These are phyloP conservation scores for Dioctria linearis DNA, from an alignment of 2,888 invertebrate species.

Conservation along the genomic window DNA sequence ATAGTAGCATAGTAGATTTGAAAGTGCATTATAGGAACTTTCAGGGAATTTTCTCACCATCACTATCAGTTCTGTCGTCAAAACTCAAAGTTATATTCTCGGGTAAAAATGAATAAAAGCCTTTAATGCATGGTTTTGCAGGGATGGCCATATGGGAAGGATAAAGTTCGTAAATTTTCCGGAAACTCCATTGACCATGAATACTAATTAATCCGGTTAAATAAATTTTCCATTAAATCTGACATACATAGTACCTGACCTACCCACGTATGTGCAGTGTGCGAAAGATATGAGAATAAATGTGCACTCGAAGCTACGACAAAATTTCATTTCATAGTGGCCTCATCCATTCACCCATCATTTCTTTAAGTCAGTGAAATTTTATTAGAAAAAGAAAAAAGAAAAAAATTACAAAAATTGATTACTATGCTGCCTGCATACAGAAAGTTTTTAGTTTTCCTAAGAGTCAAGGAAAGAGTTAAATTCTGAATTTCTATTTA, in stretches of 20 bases:
- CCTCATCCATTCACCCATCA: too few species aligned
- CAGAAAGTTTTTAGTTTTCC: too few species aligned
- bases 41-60: conserved; percentile 7
- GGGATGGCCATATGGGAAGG: conserved; percentile 39
- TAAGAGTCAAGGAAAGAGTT: too few species aligned
- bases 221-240: conserved; percentile 61
- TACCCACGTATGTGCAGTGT: conserved; percentile 44
- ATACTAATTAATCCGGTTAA: conserved; percentile 61
- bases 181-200: conserved; percentile 60
- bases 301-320: conserved; percentile 53
- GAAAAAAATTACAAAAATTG: too few species aligned
- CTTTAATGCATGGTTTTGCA: conserved; percentile 45
- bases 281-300: conserved; percentile 60
- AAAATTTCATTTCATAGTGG: conserved; percentile 41
- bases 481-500: too few species aligned
- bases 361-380: conserved; percentile 20
- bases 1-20: not conserved
- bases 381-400: too few species aligned
- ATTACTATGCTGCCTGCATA: too few species aligned
- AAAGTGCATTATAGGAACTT: not conserved
- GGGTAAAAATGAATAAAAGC: conserved; percentile 27
- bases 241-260: not conserved
- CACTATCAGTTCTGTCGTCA: conserved; percentile 28
- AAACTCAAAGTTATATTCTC: conserved; percentile 31
- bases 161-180: conserved; percentile 50